phyloP scores from a whole-genome alignment of 2,888 invertebrate species.

The Fragum whitleyi region DNA sequence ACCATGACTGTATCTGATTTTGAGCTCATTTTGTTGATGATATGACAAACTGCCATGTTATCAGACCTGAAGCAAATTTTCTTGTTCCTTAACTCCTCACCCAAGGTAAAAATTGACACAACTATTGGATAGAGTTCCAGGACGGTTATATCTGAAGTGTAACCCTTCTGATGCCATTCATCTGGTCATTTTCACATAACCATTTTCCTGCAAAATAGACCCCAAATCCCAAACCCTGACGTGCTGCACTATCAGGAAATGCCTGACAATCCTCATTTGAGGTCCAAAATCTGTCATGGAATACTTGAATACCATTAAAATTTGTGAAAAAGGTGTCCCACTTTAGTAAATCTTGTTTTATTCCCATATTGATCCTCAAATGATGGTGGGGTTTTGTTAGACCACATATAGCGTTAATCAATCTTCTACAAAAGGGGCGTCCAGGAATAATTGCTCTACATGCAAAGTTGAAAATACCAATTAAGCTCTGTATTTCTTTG shows the following conservation, averaged over 20 bases:
- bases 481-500: constrained; percentile 39
- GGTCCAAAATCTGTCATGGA: constrained; percentile 47
- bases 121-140: constrained; percentile 41
- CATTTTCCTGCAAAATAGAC: constrained; percentile 37
- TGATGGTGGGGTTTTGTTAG: constrained; percentile 51
- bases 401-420: constrained; percentile 42
- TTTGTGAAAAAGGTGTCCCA: constrained; percentile 32
- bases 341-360: constrained; percentile 29
- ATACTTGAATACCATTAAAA: constrained; percentile 40
- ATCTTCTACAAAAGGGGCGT: constrained; percentile 41
- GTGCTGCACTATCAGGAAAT: constrained; percentile 46
- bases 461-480: constrained; percentile 40
- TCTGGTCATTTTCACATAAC: constrained; percentile 35
- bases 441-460: constrained; percentile 45
- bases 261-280: constrained; percentile 41
- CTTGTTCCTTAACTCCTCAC: constrained; percentile 30
- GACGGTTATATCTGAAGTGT: constrained; percentile 39
- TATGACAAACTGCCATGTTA: constrained; percentile 41
- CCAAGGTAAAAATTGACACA: constrained; percentile 31
- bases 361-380: constrained; percentile 29
- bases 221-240: constrained; percentile 46
- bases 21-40: constrained; percentile 46
- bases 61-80: constrained; percentile 41
- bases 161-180: constrained; percentile 21
- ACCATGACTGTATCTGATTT: constrained; percentile 36